These are phyloP conservation scores for Zaprionus tsacasi DNA, from an alignment of 1,140 invertebrate species.

Conservation along the genomic window DNA sequence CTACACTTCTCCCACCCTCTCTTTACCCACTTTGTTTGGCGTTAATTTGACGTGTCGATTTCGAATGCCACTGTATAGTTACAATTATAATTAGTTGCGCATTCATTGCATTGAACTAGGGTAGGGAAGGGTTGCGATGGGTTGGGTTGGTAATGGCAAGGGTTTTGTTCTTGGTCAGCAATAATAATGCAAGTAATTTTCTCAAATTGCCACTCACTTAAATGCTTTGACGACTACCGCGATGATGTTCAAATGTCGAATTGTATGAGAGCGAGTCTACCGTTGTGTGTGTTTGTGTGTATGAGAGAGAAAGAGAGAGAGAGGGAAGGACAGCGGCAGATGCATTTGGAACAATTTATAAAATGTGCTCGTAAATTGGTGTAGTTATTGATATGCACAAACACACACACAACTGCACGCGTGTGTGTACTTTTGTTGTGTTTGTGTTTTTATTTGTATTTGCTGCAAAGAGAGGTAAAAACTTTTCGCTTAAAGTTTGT, in stretches of 20 bases:
- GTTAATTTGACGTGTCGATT: constrained; percentile 14
- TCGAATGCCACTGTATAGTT: constrained; percentile 22
- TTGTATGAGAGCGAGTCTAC: background rate
- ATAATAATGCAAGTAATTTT: constrained; percentile 37
- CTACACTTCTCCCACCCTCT: background rate
- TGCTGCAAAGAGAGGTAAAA: constrained; percentile 16
- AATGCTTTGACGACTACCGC: constrained; percentile 29
- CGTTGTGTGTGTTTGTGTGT: background rate
- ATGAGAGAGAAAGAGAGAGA: background rate
- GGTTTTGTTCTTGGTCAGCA: background rate
- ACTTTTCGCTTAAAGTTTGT: constrained; percentile 28
- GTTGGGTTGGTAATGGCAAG: background rate
- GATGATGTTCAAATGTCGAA: constrained; percentile 17
- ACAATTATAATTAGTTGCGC: constrained; percentile 31
- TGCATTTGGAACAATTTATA: constrained; percentile 37
- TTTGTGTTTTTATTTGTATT: constrained; percentile 13
- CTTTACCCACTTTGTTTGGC: background rate
- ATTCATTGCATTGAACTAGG: constrained; percentile 16
- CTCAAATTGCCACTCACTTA: constrained; percentile 39
- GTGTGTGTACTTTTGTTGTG: background rate
- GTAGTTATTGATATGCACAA: constrained; percentile 38
- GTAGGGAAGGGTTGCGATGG: background rate
- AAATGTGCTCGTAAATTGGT: constrained; percentile 67
- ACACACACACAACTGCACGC: background rate
- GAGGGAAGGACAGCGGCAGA: background rate